Evolutionary conservation across 2,888 invertebrate species (phyloP).

Genomic region (Melanchra persicariae): DNA sequence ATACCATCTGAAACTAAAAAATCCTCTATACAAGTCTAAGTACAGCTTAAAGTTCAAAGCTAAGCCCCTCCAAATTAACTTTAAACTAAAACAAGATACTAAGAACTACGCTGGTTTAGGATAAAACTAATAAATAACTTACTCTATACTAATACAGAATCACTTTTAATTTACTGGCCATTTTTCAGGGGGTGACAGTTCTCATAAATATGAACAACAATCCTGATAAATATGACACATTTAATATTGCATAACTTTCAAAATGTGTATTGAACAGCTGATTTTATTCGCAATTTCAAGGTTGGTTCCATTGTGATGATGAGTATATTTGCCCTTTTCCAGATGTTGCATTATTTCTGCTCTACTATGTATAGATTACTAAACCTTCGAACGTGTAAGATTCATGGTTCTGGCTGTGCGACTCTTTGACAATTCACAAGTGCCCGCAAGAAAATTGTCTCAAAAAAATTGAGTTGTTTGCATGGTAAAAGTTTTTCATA

Average conservation of each 20-base stretch:
- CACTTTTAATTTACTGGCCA: background rate
- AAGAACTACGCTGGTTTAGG: background rate
- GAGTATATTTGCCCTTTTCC: too few relatives aligned
- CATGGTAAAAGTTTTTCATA: background rate
- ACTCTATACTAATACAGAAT: background rate
- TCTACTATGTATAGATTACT: background rate
- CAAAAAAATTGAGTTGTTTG: background rate
- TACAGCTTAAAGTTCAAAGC: slow-evolving; percentile 9
- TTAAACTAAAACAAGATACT: slow-evolving; percentile 11
- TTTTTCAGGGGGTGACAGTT: background rate
- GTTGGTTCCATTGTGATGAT: background rate
- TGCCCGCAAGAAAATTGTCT: background rate
- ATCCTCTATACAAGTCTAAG: slow-evolving; percentile 24
- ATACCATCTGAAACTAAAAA: slow-evolving; percentile 12
- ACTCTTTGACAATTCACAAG: background rate
- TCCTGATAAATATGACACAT: too few relatives aligned
- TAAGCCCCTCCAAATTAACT: slow-evolving; percentile 24
- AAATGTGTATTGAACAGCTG: too few relatives aligned
- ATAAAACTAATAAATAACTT: slow-evolving; percentile 33
- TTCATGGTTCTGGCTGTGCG: background rate
- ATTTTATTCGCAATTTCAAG: too few relatives aligned
- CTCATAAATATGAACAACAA: background rate
- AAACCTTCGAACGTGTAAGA: background rate
- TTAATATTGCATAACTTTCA: too few relatives aligned
- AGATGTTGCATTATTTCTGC: too few relatives aligned